Percentiles rank a stretch among this genome's conserved stretches.
Conservation (phyloP, 2,113 vertebrate species). For the Salvelinus alpinus region DNA sequence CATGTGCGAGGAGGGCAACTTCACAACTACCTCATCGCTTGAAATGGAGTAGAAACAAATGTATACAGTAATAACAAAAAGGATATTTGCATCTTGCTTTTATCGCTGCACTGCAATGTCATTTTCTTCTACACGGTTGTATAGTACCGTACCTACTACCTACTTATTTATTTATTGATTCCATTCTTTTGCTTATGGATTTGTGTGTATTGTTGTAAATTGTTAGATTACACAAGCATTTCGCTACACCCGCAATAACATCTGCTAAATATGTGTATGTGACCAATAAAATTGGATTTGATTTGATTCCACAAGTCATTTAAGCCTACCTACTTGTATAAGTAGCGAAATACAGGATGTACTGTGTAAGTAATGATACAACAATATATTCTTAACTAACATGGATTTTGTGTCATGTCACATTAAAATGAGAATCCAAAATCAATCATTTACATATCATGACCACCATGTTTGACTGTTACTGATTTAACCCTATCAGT, state of each 20-base stretch:
- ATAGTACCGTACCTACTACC: neutral
- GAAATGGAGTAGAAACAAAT: slow-evolving; percentile 2
- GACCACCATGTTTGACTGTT: no score
- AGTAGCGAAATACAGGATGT: neutral
- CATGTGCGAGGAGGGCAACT: neutral
- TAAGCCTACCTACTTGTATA: neutral
- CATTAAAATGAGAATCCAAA: neutral
- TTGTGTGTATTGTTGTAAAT: no score
- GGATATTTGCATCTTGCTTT: neutral
- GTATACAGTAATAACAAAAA: neutral
- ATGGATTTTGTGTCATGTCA: neutral
- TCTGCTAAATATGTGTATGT: no score
- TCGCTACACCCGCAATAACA: no score
- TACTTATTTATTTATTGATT: no score
- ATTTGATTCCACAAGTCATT: neutral
- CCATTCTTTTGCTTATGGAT: no score
- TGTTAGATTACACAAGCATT: no score
- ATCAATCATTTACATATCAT: neutral
- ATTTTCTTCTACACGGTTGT: neutral
- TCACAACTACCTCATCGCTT: neutral
- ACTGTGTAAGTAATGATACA: neutral
- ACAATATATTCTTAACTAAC: no score
- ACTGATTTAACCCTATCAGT: no score
- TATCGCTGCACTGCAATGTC: neutral
- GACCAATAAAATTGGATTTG: neutral